Base-by-base conservation (phyloP, 64 coral and sea anemone genomes). In the Stichodactyla helianthus region DNA sequence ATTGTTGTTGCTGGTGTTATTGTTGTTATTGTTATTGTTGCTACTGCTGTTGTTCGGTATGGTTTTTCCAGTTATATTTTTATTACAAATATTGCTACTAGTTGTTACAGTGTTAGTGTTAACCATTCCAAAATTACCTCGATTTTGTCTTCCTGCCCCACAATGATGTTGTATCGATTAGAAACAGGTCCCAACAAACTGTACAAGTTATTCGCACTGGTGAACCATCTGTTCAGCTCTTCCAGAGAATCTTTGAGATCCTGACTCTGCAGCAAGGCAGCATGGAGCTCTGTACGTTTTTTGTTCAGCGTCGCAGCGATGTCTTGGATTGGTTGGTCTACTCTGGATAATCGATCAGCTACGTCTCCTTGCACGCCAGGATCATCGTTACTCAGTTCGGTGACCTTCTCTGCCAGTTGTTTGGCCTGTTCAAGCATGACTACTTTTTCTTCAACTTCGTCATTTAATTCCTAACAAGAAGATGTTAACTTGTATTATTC, bases 301-400 rank as follows among this genome's bases (percentile, higher is more conserved):
- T 87, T 79, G 50, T 93, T 90, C 4, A 97, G 85, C 31, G 56
- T 18, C 1, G 87, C 82, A 11, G 87, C 63, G 0, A 97, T 86
- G 20, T 97, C 94, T 50, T 90, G 58, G 71, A 97, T 61, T 4
- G 94, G 91, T 55, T 77, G 50, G 68, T 97, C 88, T 17, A 93
- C 88, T 22, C 85, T 97, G 5, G 64, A 50, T 1, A 97, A 18
- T 57, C 86, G 85, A 0, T 97, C 94, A 17, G 91, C 90, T 15
- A 97, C 79, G 17, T 97, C 94, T 84, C 82, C 84, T 56, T 84
- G 65, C 28, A 97, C 87, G 9, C 51, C 70, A 7, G 79, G 84
- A 61, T 97, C 94, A 35, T 97, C 88, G n/a, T 92, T 93, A 52
- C 91, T 97, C 2, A 97, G 56, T 85, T 97, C 94, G 57, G 87